Base-by-base conservation (phyloP, 2,888 invertebrate species). In the Bellardia bayeri region DNA sequence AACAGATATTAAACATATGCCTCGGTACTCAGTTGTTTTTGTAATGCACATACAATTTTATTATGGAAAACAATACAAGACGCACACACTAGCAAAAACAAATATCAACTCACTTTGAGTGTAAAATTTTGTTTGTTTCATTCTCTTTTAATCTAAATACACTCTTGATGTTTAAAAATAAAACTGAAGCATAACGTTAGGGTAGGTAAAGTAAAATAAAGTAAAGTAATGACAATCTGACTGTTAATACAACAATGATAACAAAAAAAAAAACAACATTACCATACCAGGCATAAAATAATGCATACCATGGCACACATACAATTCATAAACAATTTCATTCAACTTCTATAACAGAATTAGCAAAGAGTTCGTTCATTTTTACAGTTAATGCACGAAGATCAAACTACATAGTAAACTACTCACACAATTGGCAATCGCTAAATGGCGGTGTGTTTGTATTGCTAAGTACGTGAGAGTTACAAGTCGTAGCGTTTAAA, bases 201-300 rank as follows among this genome's bases (percentile, higher is more conserved):
- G 87, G 85, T 82, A 87, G 85, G 85, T 82, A 87, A 82, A 87
- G 87, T 82, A 76, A 82, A 16, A 13, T 14, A 69, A 75, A 69
- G 49, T 69, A 42, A 82, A 76, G 75, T 69, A 69, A 79, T 82
- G 76, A 84, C 85, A 84, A 61, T 75, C 66, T 78, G 81, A 63
- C 74, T 66, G 61, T 49, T 72, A 13, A 63, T 78, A 74, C 68
- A 63, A 58, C 58, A 64, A 69, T 2, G 13, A 37, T 11, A 45
- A 45, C 13, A 45, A 45, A 11, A 13, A 45, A 11, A 45, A 45
- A 11, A 45, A 11, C 8, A 76, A 64, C 40, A 64, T 37, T 37
- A 66, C 54, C n/a, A 66, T 14, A 49, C 66, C 51, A 14, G 16
- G 37, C 30, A 61, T 51, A 51, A 75, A 40, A 37, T 75, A 63